phyloP scores from a whole-genome alignment of 2,888 invertebrate genomes.

The Macrophya annulata region DNA sequence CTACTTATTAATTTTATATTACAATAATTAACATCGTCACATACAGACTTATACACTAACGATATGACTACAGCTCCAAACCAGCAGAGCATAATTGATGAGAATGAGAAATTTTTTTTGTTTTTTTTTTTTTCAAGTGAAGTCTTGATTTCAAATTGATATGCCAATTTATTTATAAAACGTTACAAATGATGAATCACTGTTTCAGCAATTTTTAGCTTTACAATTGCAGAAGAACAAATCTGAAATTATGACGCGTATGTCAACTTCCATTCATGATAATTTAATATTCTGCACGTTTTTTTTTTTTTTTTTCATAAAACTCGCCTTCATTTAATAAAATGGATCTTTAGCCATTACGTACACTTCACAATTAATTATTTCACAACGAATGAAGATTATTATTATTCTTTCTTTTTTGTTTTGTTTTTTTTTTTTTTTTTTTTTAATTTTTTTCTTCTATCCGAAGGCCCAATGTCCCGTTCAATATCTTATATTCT shows the following conservation, averaged over 20 bases:
- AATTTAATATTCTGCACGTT: conserved; percentile 5
- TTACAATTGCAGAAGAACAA: conserved; percentile 63
- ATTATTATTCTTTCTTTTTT: neutral
- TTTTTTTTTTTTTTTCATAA: neutral
- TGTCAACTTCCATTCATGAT: conserved; percentile 45
- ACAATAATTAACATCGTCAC: conserved; percentile 78
- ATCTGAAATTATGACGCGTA: conserved; percentile 57
- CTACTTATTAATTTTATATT: conserved; percentile 75
- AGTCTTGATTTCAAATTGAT: conserved; percentile 67
- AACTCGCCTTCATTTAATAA: conserved; percentile 5
- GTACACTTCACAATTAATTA: conserved; percentile 44
- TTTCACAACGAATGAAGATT: conserved; percentile 38
- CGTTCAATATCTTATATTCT: conserved; percentile 46
- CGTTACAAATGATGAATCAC: conserved; percentile 71
- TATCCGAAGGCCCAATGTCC: conserved; percentile 41
- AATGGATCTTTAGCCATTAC: conserved; percentile 38
- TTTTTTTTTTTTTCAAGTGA: conserved; percentile 56
- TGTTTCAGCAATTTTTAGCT: conserved; percentile 66
- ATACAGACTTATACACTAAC: conserved; percentile 78
- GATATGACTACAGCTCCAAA: conserved; percentile 78
- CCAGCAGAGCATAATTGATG: conserved; percentile 78
- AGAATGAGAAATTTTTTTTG: conserved; percentile 70
- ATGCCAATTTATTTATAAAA: conserved; percentile 76
- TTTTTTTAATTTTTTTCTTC: conserved; percentile 45
- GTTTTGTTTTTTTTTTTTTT: no score